Conservation (phyloP, 2,113 vertebrate genomes). For the Budorcas taxicolor region DNA sequence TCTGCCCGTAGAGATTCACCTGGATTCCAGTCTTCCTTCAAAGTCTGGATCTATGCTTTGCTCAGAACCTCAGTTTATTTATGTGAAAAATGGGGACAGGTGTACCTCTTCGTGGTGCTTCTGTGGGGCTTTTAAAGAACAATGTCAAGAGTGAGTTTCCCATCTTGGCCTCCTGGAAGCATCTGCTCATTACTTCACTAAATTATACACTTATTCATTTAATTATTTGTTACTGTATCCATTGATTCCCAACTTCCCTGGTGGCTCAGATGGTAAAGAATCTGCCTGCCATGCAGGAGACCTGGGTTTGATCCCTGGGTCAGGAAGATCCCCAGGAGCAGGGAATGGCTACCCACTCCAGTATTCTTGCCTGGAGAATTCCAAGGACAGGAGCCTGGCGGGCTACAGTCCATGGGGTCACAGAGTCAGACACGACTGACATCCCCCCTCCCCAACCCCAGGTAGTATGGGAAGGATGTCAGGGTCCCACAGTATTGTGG, state of each 20-base stretch:
- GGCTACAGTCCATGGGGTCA: neutral
- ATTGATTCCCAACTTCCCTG: neutral
- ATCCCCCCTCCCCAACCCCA: neutral
- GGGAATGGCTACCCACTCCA: neutral
- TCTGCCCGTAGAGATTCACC: neutral
- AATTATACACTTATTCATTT: neutral
- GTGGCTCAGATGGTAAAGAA: neutral
- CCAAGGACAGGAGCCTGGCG: neutral
- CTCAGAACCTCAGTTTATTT: neutral
- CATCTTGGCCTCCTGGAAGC: too few relatives aligned
- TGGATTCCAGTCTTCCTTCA: neutral
- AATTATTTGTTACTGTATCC: neutral
- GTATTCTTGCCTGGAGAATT: neutral
- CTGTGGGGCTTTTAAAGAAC: neutral
- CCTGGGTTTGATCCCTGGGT: neutral
- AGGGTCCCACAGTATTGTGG: neutral
- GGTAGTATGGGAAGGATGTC: neutral
- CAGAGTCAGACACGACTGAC: neutral
- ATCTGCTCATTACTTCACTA: neutral
- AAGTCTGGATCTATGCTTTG: neutral
- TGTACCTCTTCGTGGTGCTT: neutral
- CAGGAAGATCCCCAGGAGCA: neutral
- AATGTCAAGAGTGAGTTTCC: neutral
- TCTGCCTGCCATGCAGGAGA: neutral
- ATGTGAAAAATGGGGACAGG: neutral